Percentiles rank a stretch among this genome's conserved stretches.
phyloP scores from a whole-genome alignment of 37 sponge, comb jelly and placozoan genomes.

The Ianthella basta region DNA sequence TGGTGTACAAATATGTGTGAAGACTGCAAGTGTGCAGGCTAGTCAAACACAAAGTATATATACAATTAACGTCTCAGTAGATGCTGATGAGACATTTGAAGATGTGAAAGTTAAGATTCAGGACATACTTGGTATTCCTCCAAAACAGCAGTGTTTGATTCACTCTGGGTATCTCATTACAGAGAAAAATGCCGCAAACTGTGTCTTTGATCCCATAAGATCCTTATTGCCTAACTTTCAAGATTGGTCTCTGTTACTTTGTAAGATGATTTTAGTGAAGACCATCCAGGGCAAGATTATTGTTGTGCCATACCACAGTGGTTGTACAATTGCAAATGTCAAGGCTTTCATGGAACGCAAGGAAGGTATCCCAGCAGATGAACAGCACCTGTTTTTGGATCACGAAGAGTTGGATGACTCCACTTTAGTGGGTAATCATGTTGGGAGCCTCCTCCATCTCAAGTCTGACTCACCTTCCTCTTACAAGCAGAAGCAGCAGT shows the following conservation, averaged over 20 bases:
- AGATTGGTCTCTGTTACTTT: too few relatives aligned
- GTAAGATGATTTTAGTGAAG: too few relatives aligned
- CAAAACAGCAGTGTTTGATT: constrained; percentile 95
- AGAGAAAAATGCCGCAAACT: background rate
- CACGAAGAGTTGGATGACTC: background rate
- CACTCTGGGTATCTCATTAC: constrained; percentile 89
- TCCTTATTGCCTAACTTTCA: background rate
- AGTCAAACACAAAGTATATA: too few relatives aligned
- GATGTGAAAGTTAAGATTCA: constrained; percentile 97
- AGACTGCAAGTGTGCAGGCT: constrained; percentile 89
- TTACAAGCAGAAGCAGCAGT: background rate
- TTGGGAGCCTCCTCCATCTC: too few relatives aligned
- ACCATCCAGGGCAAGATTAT: too few relatives aligned
- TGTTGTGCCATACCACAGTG: too few relatives aligned
- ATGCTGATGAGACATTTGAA: constrained; percentile 92
- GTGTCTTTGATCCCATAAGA: background rate
- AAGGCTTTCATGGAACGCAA: constrained; percentile 7
- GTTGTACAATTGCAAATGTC: background rate
- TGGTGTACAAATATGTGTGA: constrained; percentile 97
- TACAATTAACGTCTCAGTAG: constrained; percentile 94
- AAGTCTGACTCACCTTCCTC: background rate
- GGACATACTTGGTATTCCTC: constrained; percentile 95
- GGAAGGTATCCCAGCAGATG: constrained; percentile 23
- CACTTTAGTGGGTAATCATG: background rate
- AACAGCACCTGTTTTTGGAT: constrained; percentile 8